Base-by-base conservation (phyloP, 1,140 invertebrate genomes). In the Aricia agestis region DNA sequence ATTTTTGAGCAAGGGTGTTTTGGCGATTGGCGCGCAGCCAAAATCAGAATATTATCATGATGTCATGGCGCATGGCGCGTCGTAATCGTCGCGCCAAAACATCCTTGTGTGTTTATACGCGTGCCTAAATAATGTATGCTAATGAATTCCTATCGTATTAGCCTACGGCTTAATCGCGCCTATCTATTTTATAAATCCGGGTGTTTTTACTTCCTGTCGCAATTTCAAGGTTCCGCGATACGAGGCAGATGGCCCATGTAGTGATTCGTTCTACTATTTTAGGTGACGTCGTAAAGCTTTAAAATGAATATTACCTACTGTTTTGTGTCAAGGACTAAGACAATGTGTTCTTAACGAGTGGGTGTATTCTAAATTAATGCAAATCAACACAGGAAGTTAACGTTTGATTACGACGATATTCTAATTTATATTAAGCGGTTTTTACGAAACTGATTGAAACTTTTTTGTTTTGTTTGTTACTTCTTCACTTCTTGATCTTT, bases 51-150 rank as follows among this genome's bases (percentile, higher is more conserved):
- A 32, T 32, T n/a, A n/a, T n/a, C n/a, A 32, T 32, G 32, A 32
- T 32, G 32, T 32, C 2, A 36, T 7, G 36, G 36, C 36, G 36
- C 32, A 32, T 32, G 36, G 36, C 36, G 0, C 36, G 36, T 36
- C 2, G 36, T 36, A 25, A 25, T 36, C 36, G 9, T 36, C 6
- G 36, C 36, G 36, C 36, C 36, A 36, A 36, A 36, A 36, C 36
- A 36, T 36, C 36, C 36, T 36, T 9, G 36, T 9, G 36, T 52
- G 13, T 13, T 52, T 13, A 9, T 11, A 52, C 45, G 13, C 45
- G 45, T 52, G 45, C 45, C 45, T 25, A 13, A 6, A 52, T 69
- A 69, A 71, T 69, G 58, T n/a, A 61, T 71, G 59, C 18, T 63
- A 63, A 63, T 63, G 18, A 19, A 63, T 63, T 19, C 59, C 18